Base-by-base conservation (phyloP, 2,888 invertebrate genomes). In the Leptarthrus brevirostris region DNA sequence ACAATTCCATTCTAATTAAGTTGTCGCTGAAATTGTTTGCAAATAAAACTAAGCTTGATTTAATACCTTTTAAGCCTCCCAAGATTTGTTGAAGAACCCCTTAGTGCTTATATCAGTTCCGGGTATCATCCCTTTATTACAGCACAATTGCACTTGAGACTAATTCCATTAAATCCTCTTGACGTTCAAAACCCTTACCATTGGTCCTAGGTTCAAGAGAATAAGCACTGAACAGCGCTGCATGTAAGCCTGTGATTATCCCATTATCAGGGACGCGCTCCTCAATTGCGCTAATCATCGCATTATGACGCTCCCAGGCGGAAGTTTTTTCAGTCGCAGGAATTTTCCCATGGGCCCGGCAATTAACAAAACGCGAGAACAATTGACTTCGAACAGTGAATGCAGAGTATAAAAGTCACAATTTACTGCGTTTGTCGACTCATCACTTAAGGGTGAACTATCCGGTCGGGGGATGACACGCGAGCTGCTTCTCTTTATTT, bases 261-360 rank as follows among this genome's bases (percentile, higher is more conserved):
- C 74, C 74, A 72, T 74, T 74, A 74, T 76, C 72, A 36, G 52
- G 72, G 66, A 58, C 72, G 72, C 72, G 66, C 58, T 75, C 49
- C 64, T 69, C 72, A 74, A 74, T 76, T 58, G 74, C 24, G 56
- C 74, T 74, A 76, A 76, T 76, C 76, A 76, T 72, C 74, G 64
- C 74, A 74, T 75, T 72, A 74, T 69, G 56, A 10, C 24, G 56
- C 54, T 75, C 66, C 58, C 72, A 49, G 26, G 53, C 47, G 53
- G 54, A 66, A 72, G 53, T 75, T 71, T 75, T 71, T 56, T 74
- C 53, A 74, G 53, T 36, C 24, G 40, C 34, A 22, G 26, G 53
- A 66, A 47, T 66, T 73, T 73, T 73, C 66, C 73, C 73, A 73
- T 73, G 73, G 64, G 53, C 40, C 44, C 26, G 53, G n/a, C 73